Percentiles rank a stretch among this genome's conserved stretches.
phyloP scores from a whole-genome alignment of 2,888 invertebrate species.

The Tinea semifulvella region DNA sequence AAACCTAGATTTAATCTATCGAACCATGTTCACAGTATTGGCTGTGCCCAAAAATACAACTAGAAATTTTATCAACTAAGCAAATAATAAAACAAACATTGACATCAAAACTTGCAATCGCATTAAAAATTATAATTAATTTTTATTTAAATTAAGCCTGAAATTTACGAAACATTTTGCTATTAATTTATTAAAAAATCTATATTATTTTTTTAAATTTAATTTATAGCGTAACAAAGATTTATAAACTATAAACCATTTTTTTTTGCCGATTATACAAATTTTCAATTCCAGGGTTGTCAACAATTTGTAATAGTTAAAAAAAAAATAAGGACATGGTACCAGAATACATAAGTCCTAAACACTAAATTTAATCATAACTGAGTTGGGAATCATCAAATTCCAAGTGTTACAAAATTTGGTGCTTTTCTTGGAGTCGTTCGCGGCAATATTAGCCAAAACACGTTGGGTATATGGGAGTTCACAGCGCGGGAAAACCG shows the following conservation, averaged over 20 bases:
- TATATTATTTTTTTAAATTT: neutral
- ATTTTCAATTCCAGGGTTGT: slow-evolving; percentile 4
- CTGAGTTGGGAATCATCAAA: too few relatives aligned
- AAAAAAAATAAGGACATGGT: too few relatives aligned
- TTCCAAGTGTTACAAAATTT: too few relatives aligned
- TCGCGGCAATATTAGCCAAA: too few relatives aligned
- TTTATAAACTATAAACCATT: too few relatives aligned
- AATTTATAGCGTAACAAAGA: too few relatives aligned
- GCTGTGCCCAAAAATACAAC: slow-evolving; percentile 33
- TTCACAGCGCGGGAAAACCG: too few relatives aligned
- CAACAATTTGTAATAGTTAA: slow-evolving; percentile 3
- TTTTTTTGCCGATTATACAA: neutral
- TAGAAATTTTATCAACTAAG: slow-evolving; percentile 28
- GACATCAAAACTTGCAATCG: slow-evolving; percentile 35
- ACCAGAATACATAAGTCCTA: too few relatives aligned
- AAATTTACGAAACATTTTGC: slow-evolving; percentile 6
- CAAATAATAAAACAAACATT: slow-evolving; percentile 35
- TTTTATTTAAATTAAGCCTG: slow-evolving; percentile 3
- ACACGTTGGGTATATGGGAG: too few relatives aligned
- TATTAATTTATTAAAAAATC: neutral
- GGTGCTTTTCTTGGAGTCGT: too few relatives aligned
- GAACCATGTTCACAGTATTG: slow-evolving; percentile 51
- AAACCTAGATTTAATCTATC: slow-evolving; percentile 56
- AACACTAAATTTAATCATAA: too few relatives aligned
- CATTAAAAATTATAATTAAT: neutral